Evolutionary conservation across 2,888 invertebrate genomes (phyloP), one percentile per base, ranked within the genome.

Genomic region (Adineta ricciae): DNA sequence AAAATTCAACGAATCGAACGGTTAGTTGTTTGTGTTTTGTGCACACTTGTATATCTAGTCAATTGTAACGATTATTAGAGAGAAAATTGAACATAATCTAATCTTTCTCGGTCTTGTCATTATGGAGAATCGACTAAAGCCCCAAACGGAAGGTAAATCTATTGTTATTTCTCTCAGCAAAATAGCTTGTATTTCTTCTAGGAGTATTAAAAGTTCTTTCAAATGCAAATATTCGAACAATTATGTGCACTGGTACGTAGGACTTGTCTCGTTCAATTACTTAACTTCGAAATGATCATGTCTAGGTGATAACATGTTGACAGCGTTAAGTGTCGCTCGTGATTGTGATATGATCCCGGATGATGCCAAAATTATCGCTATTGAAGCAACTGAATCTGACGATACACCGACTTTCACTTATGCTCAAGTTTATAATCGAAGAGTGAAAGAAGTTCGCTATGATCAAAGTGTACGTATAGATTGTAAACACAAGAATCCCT

Each of bases 91-190:
- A 91, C 92, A 92, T 38, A 94, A 95, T 87, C 91, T 96, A 87
- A 93, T 93, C 86, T 95, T 95, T 89, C 91, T 96, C 9, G 96
- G 96, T 0, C 93, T 99, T 87, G 94, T 99, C 21, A 94, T 99
- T 16, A 93, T 99, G 92, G 98, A 99, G 90, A 99, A 99, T 91
- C 93, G 96, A 0, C 91, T 99, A 85, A 98, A 98, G 89, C 93
- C 94, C 0, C 95, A 96, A 88, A 96, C 96, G 0, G 78, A 78
- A 78, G 78, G 78, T 78, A 24, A 19, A 73, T 41, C 11, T 46
- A 11, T n/a, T n/a, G n/a, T n/a, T 5, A 46, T 46, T 8, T 46
- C 5, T 46, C 11, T 11, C 46, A 46, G 11, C 8, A 46, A 46
- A 46, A 46, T 11, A 5, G 11, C 5, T 46, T 46, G 8, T 5